Percentiles rank a stretch among this genome's conserved stretches.
Conservation (phyloP, 2,888 invertebrate species). For the Volucella zonaria region DNA sequence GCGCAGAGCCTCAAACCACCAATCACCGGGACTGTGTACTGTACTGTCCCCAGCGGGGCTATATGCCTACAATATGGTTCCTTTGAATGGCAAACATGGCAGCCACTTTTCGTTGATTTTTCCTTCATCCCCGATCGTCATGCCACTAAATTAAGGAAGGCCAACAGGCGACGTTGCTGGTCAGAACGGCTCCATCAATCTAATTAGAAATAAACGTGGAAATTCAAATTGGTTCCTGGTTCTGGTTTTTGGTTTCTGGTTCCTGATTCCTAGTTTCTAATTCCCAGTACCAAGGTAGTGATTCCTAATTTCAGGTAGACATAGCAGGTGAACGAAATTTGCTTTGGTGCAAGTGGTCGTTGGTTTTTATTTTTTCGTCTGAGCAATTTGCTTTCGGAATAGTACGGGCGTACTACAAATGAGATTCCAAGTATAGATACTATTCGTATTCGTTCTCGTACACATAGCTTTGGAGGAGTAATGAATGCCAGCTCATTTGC, state of each 20-base stretch:
- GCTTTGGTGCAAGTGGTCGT: not conserved
- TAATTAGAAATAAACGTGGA: slow-evolving; percentile 70
- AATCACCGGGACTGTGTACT: slow-evolving; percentile 55
- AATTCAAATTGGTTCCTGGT: slow-evolving; percentile 69
- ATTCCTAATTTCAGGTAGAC: slow-evolving; percentile 2
- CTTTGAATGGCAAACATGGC: slow-evolving; percentile 49
- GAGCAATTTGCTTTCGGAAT: not conserved
- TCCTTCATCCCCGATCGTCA: slow-evolving; percentile 24
- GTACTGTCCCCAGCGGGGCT: slow-evolving; percentile 29
- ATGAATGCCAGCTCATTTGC: slow-evolving; percentile 68
- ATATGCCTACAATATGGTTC: slow-evolving; percentile 33
- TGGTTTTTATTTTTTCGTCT: not conserved
- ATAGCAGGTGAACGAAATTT: slow-evolving; percentile 14
- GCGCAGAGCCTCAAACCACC: slow-evolving; percentile 42
- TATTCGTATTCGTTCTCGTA: not conserved
- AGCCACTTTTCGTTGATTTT: slow-evolving; percentile 50
- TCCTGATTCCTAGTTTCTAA: not conserved
- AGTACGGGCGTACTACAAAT: slow-evolving; percentile 38
- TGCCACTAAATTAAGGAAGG: slow-evolving; percentile 38
- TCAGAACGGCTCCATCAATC: slow-evolving; percentile 69
- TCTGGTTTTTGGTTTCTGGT: not conserved
- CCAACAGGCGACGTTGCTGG: slow-evolving; percentile 21
- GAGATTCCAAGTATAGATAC: slow-evolving; percentile 45
- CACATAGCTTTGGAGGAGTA: slow-evolving; percentile 33
- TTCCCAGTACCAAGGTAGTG: too few species aligned